phyloP scores from a whole-genome alignment of 2,797 vertebrate genomes.

The Sebastes goodei region DNA sequence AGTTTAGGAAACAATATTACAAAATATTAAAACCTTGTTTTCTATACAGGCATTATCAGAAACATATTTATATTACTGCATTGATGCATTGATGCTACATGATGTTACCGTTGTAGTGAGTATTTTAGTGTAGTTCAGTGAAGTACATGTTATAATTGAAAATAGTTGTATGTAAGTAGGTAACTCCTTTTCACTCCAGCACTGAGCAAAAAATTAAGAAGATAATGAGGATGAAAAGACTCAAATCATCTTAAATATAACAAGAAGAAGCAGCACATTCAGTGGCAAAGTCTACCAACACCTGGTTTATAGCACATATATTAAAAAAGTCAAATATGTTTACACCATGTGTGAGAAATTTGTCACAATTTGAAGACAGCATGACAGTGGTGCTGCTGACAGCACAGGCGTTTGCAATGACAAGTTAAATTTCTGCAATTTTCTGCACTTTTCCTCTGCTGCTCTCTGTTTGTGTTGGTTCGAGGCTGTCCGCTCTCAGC shows the following conservation, averaged over 20 bases:
- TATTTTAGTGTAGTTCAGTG: neutral
- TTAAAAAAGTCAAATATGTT: constrained; percentile 13
- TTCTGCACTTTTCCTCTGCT: constrained; percentile 30
- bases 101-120: neutral
- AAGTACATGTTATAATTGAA: neutral
- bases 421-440: constrained; percentile 43
- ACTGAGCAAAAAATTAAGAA: neutral
- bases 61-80: neutral
- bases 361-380: constrained; percentile 37
- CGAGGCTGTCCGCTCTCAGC: constrained; percentile 9
- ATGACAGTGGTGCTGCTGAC: constrained; percentile 6
- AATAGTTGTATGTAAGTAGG: neutral
- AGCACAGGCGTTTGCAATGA: constrained; percentile 29
- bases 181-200: neutral
- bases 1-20: neutral
- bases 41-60: neutral
- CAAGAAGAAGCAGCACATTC: neutral
- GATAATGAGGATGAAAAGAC: constrained; percentile 5
- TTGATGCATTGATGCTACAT: neutral
- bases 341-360: neutral
- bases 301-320: constrained; percentile 1
- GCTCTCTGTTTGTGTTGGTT: constrained; percentile 32
- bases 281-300: neutral
- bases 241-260: constrained; percentile 1
- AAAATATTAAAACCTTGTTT: neutral